Evolutionary conservation across 2,888 invertebrate genomes (phyloP).

Genomic region (Luffia ferchaultella): DNA sequence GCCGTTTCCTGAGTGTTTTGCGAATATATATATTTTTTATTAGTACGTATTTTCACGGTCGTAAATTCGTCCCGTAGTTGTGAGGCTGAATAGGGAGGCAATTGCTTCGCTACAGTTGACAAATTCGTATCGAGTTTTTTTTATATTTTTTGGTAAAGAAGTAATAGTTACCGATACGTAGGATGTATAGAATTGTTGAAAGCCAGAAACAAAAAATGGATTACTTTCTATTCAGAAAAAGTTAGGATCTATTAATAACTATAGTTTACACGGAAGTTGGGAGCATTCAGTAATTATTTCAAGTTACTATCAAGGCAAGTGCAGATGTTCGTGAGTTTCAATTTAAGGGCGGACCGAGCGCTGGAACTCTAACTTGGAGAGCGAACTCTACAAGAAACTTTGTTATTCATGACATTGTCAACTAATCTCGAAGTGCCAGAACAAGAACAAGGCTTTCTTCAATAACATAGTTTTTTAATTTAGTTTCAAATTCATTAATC

Average conservation of each 20-base stretch:
- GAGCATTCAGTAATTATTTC: neutral
- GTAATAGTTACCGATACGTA: too few species aligned
- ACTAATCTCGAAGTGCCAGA: constrained; percentile 45
- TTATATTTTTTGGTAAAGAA: too few species aligned
- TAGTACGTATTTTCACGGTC: neutral
- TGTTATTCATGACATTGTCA: constrained; percentile 54
- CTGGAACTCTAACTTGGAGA: constrained; percentile 33
- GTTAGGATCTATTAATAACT: neutral
- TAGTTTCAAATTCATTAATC: too few species aligned
- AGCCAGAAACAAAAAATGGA: too few species aligned
- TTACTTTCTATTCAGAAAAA: too few species aligned
- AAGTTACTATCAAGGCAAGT: constrained; percentile 17
- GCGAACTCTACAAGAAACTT: constrained; percentile 41
- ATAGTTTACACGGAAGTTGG: neutral
- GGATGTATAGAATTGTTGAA: too few species aligned
- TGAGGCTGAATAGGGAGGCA: neutral
- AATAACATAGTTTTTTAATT: constrained; percentile 1
- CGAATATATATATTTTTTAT: neutral
- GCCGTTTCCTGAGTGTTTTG: neutral
- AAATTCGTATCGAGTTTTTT: too few species aligned
- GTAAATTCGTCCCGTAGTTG: neutral
- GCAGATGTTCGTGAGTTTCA: constrained; percentile 61
- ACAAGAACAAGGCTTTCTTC: neutral
- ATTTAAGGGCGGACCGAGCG: constrained; percentile 48
- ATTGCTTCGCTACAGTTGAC: neutral